Conservation (phyloP, 2,113 vertebrate genomes). For the Phalacrocorax pelagicus region DNA sequence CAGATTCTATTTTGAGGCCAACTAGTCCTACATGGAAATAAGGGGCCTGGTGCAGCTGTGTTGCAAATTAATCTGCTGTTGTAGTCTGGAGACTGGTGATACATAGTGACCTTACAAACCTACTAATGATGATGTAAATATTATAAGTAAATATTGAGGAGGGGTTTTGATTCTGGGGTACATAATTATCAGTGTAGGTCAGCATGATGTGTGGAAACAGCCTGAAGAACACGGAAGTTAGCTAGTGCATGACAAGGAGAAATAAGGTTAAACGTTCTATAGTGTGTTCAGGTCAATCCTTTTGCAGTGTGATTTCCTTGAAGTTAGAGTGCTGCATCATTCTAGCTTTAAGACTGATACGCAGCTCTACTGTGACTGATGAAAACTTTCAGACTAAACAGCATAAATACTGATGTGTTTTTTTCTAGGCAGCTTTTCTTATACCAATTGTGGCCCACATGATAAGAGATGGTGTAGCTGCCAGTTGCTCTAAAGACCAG, state of each 20-base stretch:
- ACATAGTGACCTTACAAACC: rapidly evolving
- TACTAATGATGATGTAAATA: background rate
- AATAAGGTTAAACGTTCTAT: background rate
- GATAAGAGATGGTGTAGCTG: slow-evolving; percentile 83
- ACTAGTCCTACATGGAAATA: background rate
- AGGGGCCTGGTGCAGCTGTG: background rate
- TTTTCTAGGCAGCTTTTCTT: slow-evolving; percentile 89
- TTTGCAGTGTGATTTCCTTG: background rate
- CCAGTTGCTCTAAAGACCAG: slow-evolving; percentile 81
- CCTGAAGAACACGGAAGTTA: background rate
- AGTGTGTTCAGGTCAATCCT: background rate
- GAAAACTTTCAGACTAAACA: background rate
- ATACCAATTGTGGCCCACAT: slow-evolving; percentile 89
- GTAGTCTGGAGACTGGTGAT: background rate
- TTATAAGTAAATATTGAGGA: background rate
- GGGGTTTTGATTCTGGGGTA: background rate
- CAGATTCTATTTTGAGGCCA: background rate
- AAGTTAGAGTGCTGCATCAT: background rate
- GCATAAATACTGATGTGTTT: background rate
- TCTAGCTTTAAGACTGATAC: background rate
- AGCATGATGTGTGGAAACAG: background rate
- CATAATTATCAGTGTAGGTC: background rate
- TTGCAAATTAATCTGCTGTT: background rate
- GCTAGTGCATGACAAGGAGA: background rate
- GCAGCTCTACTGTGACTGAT: background rate